Evolutionary conservation across 2,888 invertebrate genomes (phyloP).

Genomic region (Laspeyria flexula): DNA sequence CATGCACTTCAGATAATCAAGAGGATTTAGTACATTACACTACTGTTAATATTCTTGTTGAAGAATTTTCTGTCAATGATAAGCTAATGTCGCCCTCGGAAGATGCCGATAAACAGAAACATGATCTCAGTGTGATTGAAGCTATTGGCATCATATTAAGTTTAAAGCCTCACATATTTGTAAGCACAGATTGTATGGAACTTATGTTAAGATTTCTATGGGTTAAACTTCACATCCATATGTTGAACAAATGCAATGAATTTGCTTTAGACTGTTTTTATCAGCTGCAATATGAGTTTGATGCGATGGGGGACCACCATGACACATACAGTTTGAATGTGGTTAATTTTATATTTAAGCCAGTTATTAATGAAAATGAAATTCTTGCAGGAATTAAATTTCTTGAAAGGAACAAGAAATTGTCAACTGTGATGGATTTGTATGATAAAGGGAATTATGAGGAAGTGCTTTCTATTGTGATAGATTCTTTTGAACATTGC

Average conservation of each 20-base stretch:
- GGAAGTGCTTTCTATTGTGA: constrained; percentile 88
- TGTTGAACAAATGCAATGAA: constrained; percentile 73
- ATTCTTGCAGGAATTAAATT: constrained; percentile 69
- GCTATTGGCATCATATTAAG: constrained; percentile 69
- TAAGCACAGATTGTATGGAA: constrained; percentile 66
- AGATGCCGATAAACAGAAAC: constrained; percentile 55
- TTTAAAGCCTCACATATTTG: constrained; percentile 70
- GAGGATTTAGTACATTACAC: constrained; percentile 69
- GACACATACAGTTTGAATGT: constrained; percentile 64
- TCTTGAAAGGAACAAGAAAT: constrained; percentile 80
- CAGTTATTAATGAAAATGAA: constrained; percentile 68
- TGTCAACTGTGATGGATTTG: constrained; percentile 89
- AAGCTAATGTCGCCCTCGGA: constrained; percentile 59
- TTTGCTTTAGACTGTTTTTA: constrained; percentile 76
- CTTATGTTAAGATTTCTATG: constrained; percentile 72
- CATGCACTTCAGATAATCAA: constrained; percentile 66
- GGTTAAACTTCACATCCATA: constrained; percentile 75
- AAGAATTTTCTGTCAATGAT: constrained; percentile 75
- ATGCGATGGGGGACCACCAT: constrained; percentile 73
- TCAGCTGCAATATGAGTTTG: constrained; percentile 75
- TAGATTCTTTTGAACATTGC: constrained; percentile 88
- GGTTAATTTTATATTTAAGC: constrained; percentile 73
- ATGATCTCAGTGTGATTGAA: constrained; percentile 70
- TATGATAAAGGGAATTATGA: constrained; percentile 88
- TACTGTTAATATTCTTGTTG: constrained; percentile 69